Percentiles rank a stretch among this genome's conserved stretches.
Conservation (phyloP, 1,140 invertebrate species). For the Nephila pilipes region DNA sequence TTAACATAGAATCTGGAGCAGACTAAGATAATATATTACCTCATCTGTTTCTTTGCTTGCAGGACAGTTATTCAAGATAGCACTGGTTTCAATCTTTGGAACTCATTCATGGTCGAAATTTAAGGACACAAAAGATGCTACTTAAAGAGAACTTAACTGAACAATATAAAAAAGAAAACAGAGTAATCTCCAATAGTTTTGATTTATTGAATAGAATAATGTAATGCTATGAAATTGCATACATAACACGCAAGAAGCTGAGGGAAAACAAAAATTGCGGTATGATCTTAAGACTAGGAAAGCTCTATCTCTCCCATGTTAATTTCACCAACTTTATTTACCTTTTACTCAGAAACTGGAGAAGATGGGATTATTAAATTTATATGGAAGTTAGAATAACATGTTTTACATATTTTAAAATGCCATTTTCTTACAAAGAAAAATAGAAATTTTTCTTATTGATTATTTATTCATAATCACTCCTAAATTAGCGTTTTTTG, state of each 20-base stretch:
- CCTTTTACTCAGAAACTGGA: no score
- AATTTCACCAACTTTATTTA: no score
- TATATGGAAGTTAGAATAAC: no score
- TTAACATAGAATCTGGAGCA: not conserved
- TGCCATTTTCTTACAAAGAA: no score
- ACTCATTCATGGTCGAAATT: constrained; percentile 20
- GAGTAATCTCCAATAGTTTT: not conserved
- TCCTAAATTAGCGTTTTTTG: no score
- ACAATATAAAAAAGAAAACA: not conserved
- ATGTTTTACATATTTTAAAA: no score
- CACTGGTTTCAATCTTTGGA: constrained; percentile 20
- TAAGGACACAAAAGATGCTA: constrained; percentile 16
- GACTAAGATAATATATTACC: not conserved
- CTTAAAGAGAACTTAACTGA: constrained; percentile 18
- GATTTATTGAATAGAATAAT: constrained; percentile 7
- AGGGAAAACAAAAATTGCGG: constrained; percentile 21
- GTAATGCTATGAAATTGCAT: constrained; percentile 19
- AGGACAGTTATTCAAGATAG: constrained; percentile 1
- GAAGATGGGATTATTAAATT: no score
- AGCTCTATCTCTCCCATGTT: no score
- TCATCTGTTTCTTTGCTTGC: not conserved
- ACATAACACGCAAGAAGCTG: not conserved
- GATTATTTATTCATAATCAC: no score
- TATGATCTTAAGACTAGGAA: constrained; percentile 53
- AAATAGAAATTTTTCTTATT: no score